Evolutionary conservation across 2,113 vertebrate genomes (phyloP).

Genomic region (Mesocricetus auratus): DNA sequence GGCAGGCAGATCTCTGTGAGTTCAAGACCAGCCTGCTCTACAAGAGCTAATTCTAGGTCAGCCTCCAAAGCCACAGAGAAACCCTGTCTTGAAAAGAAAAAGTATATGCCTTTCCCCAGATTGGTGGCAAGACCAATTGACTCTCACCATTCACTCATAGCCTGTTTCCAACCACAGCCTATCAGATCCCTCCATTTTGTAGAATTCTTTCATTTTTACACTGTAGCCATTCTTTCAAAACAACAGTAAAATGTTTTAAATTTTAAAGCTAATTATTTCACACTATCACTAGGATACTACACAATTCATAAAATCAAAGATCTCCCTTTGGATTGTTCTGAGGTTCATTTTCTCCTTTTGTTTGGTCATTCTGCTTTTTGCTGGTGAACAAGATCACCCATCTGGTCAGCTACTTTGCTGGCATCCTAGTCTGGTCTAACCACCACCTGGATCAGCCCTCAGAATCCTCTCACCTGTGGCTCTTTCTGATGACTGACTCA

Average conservation of each 20-base stretch:
- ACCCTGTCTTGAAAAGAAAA: too few species aligned
- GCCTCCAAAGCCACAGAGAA: too few species aligned
- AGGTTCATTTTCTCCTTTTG: neutral
- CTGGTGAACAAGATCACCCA: neutral
- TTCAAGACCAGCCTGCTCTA: too few species aligned
- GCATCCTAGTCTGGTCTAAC: neutral
- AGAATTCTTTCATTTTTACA: neutral
- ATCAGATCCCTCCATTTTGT: neutral
- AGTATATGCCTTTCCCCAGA: neutral
- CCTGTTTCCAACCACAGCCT: neutral
- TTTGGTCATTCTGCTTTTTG: neutral
- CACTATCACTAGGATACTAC: neutral
- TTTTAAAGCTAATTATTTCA: neutral
- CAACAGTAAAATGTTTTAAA: neutral
- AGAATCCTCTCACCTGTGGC: neutral
- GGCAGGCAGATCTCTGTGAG: too few species aligned
- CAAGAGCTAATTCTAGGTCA: too few species aligned
- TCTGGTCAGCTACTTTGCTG: neutral
- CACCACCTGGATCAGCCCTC: neutral
- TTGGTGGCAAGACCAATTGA: neutral
- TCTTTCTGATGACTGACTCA: neutral
- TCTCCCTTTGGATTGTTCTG: neutral
- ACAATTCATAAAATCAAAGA: neutral
- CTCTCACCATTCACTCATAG: rapidly evolving
- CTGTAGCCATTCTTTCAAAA: neutral